These are phyloP conservation scores for Scaptomyza montana DNA, from an alignment of 1,140 invertebrate species.

Conservation along the genomic window DNA sequence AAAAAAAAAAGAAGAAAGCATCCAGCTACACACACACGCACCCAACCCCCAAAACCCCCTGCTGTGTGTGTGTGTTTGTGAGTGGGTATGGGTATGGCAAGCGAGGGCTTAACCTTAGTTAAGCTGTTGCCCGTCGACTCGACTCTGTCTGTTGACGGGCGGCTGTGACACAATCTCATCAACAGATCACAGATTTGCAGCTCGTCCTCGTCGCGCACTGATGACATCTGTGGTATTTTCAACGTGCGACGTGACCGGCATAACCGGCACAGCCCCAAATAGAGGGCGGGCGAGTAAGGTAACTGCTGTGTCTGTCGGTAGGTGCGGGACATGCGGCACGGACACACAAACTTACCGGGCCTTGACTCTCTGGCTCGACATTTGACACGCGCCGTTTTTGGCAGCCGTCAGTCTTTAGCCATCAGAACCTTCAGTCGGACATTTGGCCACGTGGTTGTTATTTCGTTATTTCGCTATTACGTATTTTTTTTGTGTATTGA, in stretches of 20 bases:
- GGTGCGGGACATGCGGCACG: background rate
- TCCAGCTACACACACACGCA: slow-evolving; percentile 11
- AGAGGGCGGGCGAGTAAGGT: background rate
- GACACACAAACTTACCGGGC: background rate
- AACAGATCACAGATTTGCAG: slow-evolving; percentile 79
- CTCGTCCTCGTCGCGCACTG: slow-evolving; percentile 70
- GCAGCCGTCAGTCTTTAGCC: slow-evolving; percentile 47
- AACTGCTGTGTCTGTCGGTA: background rate
- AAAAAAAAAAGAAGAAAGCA: background rate
- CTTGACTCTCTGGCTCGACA: slow-evolving; percentile 62
- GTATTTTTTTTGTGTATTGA: slow-evolving; percentile 7
- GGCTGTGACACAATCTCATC: slow-evolving; percentile 81
- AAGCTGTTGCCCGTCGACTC: slow-evolving; percentile 71
- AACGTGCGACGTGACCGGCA: slow-evolving; percentile 81
- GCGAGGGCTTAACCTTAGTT: slow-evolving; percentile 78
- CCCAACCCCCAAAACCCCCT: background rate
- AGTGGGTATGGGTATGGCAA: slow-evolving; percentile 29
- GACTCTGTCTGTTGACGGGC: slow-evolving; percentile 52
- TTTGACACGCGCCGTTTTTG: slow-evolving; percentile 75
- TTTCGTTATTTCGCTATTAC: slow-evolving; percentile 39
- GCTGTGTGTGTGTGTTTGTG: slow-evolving; percentile 9
- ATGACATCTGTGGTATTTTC: slow-evolving; percentile 82
- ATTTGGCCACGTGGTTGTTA: slow-evolving; percentile 40
- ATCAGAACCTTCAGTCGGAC: slow-evolving; percentile 33
- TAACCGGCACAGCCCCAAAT: slow-evolving; percentile 43